Conservation (phyloP, 2,797 vertebrate species). For the Lithobates sylvaticus region DNA sequence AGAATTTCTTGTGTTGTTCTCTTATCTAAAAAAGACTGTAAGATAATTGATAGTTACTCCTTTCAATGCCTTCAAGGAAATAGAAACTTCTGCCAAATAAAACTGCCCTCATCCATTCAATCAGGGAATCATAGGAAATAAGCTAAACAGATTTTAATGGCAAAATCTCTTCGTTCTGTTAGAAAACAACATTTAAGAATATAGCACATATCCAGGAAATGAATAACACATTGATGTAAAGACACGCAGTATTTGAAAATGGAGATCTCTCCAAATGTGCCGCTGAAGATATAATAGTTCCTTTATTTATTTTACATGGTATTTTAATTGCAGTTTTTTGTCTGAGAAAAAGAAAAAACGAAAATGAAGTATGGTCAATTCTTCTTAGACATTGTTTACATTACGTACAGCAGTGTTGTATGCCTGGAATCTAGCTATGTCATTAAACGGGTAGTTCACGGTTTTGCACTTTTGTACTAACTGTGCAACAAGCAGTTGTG, state of each 20-base stretch:
- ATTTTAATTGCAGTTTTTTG: slow-evolving; percentile 4
- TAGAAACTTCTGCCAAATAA: background rate
- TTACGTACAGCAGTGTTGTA: background rate
- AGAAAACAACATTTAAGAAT: background rate
- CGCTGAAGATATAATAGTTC: slow-evolving; percentile 18
- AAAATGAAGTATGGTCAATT: background rate
- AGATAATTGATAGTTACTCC: background rate
- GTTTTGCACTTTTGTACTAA: background rate
- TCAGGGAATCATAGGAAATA: background rate
- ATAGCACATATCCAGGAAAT: background rate
- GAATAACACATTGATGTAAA: slow-evolving; percentile 13
- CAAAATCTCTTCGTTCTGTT: background rate
- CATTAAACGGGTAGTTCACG: background rate
- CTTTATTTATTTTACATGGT: background rate
- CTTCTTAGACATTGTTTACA: background rate
- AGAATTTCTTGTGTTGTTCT: background rate
- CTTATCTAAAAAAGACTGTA: background rate
- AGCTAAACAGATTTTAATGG: background rate
- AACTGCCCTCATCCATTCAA: background rate
- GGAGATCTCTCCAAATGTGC: background rate
- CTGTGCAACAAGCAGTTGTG: background rate
- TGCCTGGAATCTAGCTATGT: background rate
- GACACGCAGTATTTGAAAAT: background rate
- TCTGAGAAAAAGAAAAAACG: background rate
- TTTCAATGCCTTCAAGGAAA: slow-evolving; percentile 6